Percentiles rank a stretch among this genome's conserved stretches.
Evolutionary conservation across 2,113 vertebrate genomes (phyloP).

Genomic region (Pluvialis apricaria): DNA sequence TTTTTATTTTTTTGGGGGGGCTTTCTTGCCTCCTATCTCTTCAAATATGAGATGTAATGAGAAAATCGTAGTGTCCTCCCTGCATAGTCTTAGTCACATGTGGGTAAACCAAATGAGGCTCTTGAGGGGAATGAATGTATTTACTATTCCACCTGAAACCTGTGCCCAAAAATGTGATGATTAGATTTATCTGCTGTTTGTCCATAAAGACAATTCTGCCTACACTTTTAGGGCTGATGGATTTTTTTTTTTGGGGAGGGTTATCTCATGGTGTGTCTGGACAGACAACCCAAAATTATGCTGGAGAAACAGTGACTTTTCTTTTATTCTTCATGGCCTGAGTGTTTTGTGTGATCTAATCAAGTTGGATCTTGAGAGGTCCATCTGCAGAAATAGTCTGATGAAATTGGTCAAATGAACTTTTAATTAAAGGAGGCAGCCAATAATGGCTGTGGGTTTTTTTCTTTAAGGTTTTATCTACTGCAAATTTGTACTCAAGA

Average conservation of each 20-base stretch:
- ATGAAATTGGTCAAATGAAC: not conserved
- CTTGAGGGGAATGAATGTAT: not conserved
- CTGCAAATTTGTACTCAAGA: not conserved
- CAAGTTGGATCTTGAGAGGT: not conserved
- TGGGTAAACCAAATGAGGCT: not conserved
- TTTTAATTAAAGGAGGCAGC: not conserved
- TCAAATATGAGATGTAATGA: not conserved
- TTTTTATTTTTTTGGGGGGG: not conserved
- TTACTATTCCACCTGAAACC: not conserved
- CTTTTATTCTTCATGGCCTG: not conserved
- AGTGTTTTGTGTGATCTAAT: not conserved
- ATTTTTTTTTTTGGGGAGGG: not conserved
- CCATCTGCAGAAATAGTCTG: not conserved
- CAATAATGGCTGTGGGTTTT: not conserved
- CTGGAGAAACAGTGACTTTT: not conserved
- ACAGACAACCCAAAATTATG: not conserved
- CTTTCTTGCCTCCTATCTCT: not conserved
- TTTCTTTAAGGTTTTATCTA: not conserved
- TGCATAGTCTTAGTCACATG: not conserved
- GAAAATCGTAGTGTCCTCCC: not conserved
- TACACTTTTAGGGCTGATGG: not conserved
- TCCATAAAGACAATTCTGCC: not conserved
- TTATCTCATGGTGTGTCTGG: not conserved
- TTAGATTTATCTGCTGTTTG: not conserved
- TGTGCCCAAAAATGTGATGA: not conserved